Evolutionary conservation across 2,888 invertebrate genomes (phyloP).

Genomic region (Pediacus dermestoides): DNA sequence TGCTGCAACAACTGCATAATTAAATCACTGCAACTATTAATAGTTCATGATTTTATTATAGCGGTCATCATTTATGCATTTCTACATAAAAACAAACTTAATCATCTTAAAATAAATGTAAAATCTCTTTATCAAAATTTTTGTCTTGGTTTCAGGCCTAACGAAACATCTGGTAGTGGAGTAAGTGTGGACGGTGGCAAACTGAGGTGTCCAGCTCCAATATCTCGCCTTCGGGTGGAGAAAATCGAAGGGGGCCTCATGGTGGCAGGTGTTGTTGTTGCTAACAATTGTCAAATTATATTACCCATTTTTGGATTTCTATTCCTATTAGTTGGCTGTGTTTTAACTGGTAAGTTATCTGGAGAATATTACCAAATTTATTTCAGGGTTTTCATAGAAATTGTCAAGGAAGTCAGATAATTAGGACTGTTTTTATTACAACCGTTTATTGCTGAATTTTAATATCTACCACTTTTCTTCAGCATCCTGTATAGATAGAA

Average conservation of each 20-base stretch:
- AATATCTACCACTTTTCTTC: no score
- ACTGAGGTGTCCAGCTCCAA: conserved; percentile 62
- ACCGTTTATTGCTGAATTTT: no score
- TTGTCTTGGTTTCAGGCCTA: conserved; percentile 51
- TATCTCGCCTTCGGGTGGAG: conserved; percentile 68
- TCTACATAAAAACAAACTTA: neutral
- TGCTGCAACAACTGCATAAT: no score
- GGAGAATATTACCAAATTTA: no score
- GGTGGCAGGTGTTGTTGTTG: conserved; percentile 72
- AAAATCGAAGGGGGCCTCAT: conserved; percentile 74
- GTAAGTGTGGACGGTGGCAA: conserved; percentile 49
- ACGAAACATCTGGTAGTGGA: conserved; percentile 52
- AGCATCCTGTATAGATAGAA: no score
- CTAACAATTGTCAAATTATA: conserved; percentile 74
- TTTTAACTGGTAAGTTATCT: conserved; percentile 71
- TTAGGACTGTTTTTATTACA: no score
- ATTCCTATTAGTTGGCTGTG: conserved; percentile 71
- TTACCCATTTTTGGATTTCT: conserved; percentile 73
- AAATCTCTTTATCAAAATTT: conserved; percentile 2
- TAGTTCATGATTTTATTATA: no score
- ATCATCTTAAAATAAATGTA: neutral
- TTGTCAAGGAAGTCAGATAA: no score
- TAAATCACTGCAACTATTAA: no score
- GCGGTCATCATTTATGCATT: no score
- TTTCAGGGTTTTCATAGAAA: no score